phyloP scores from a whole-genome alignment of 1,140 invertebrate species.

The Asobara japonica region DNA sequence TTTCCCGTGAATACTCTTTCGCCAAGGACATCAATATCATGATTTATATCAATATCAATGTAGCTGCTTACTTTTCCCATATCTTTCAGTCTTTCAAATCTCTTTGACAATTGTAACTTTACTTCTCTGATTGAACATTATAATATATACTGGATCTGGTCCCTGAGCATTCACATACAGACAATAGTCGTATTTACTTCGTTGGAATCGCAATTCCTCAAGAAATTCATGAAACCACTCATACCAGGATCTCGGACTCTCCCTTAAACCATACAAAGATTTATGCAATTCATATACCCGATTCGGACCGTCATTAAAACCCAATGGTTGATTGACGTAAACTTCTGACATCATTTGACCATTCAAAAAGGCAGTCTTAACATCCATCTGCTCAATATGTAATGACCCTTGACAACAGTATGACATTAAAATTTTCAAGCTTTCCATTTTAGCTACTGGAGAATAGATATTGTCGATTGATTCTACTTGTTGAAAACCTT shows the following conservation, averaged over 20 bases:
- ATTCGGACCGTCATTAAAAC: conserved; percentile 28
- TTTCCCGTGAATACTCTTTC: conserved; percentile 12
- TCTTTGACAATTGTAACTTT: conserved; percentile 12
- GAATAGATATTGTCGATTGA: conserved; percentile 33
- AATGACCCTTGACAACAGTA: conserved; percentile 16
- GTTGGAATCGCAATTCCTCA: conserved; percentile 15
- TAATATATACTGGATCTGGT: conserved; percentile 8
- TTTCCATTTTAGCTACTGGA: conserved; percentile 25
- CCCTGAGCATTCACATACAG: conserved; percentile 24
- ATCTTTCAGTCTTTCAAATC: conserved; percentile 33
- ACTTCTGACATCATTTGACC: conserved; percentile 46
- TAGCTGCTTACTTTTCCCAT: conserved; percentile 23
- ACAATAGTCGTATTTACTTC: conserved; percentile 30
- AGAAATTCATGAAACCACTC: conserved; percentile 25
- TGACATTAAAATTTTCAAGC: conserved; percentile 19
- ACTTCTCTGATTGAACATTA: conserved; percentile 26
- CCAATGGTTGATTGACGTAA: conserved; percentile 51
- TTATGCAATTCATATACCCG: conserved; percentile 40
- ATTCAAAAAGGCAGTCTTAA: conserved; percentile 47
- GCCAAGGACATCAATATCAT: conserved; percentile 24
- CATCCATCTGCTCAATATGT: conserved; percentile 46
- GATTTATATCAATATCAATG: conserved; percentile 28
- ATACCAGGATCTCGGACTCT: conserved; percentile 41
- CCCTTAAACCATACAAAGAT: conserved; percentile 45
- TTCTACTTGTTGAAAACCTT: conserved; percentile 19